These are phyloP conservation scores for Invenusta paracnida DNA, from an alignment of 2,888 invertebrate genomes.

Conservation along the genomic window DNA sequence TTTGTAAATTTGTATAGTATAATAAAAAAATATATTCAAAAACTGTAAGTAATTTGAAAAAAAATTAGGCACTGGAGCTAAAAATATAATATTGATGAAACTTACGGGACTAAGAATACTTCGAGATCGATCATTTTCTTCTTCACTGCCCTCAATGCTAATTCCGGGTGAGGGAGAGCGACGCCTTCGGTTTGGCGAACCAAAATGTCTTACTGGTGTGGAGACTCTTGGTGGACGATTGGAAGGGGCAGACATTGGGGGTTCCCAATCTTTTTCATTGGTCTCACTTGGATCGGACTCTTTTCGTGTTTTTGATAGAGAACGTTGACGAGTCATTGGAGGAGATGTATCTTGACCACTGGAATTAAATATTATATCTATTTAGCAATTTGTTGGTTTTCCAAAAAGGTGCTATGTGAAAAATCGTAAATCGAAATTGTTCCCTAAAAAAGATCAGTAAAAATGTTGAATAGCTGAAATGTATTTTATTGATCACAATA, in stretches of 20 bases:
- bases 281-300: neutral
- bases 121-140: constrained; percentile 2
- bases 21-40: too few species aligned
- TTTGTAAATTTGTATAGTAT: too few species aligned
- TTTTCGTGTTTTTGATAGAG: neutral
- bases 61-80: neutral
- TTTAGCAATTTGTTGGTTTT: too few species aligned
- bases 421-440: too few species aligned
- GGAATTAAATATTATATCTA: too few species aligned
- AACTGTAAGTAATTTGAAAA: neutral
- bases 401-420: too few species aligned
- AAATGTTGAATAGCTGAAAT: too few species aligned
- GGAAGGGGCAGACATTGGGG: neutral
- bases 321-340: neutral
- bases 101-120: constrained; percentile 12
- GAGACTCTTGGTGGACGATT: neutral
- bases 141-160: neutral
- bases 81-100: neutral
- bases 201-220: constrained; percentile 4
- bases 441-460: too few species aligned
- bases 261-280: constrained; percentile 5
- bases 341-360: neutral
- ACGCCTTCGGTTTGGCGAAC: neutral
- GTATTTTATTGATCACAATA: too few species aligned
- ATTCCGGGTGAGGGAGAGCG: neutral